Percentiles rank a stretch among this genome's conserved stretches.
phyloP scores from a whole-genome alignment of 2,113 vertebrate genomes.

The Passer montanus region DNA sequence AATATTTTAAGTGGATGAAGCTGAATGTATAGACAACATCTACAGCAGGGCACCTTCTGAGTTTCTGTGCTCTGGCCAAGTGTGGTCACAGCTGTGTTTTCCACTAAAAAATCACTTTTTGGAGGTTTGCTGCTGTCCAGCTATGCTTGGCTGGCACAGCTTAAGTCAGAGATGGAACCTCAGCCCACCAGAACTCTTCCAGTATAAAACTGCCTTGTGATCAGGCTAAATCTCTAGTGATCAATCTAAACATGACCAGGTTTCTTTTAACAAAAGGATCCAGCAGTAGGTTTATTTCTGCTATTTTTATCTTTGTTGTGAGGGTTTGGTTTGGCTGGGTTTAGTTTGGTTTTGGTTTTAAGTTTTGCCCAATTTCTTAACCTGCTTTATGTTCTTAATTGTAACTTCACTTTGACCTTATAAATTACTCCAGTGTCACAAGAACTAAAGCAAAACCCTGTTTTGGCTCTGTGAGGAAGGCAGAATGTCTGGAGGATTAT shows the following conservation, averaged over 20 bases:
- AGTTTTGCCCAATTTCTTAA: background rate
- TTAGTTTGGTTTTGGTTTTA: background rate
- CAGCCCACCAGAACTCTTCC: background rate
- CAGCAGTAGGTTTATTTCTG: background rate
- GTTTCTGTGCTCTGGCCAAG: background rate
- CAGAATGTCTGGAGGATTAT: background rate
- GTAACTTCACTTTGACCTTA: background rate
- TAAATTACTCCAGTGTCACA: background rate
- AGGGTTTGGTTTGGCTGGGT: background rate
- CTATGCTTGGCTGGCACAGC: background rate
- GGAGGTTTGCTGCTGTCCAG: background rate
- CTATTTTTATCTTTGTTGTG: background rate
- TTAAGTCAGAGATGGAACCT: background rate
- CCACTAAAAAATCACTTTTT: background rate
- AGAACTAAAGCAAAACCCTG: background rate
- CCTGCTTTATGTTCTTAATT: background rate
- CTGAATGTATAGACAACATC: background rate
- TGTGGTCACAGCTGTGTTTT: background rate
- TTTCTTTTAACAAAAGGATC: background rate
- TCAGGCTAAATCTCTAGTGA: background rate
- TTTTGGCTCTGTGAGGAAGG: background rate
- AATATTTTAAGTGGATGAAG: background rate
- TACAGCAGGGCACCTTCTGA: background rate
- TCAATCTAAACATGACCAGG: background rate
- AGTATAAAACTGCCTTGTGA: background rate